These are phyloP conservation scores for Manacus vitellinus DNA, from an alignment of 2,113 vertebrate species.

Conservation along the genomic window DNA sequence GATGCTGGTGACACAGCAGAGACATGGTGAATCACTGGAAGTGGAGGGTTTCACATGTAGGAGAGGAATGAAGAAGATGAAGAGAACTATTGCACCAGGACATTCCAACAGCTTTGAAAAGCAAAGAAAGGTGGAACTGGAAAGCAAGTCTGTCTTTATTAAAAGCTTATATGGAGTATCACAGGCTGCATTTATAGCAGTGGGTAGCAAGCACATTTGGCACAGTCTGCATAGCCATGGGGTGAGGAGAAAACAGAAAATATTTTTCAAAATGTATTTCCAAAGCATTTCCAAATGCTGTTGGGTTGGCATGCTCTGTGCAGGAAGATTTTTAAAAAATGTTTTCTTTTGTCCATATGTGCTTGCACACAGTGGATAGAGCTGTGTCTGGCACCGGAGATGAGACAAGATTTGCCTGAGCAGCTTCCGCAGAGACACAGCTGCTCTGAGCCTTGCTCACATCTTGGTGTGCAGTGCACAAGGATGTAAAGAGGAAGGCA, in stretches of 20 bases:
- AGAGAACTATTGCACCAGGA: neutral
- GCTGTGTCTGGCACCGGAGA: neutral
- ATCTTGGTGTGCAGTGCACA: neutral
- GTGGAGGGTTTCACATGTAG: neutral
- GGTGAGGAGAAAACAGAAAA: slow-evolving; percentile 10
- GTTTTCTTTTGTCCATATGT: neutral
- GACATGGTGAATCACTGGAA: neutral
- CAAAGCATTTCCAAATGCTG: neutral
- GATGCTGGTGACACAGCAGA: neutral
- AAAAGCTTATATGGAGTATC: neutral
- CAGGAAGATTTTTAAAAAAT: neutral
- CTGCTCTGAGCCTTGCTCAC: neutral
- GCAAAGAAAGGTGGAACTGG: neutral
- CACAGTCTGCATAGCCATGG: neutral
- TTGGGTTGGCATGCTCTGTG: neutral
- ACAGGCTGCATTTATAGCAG: neutral
- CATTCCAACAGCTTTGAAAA: neutral
- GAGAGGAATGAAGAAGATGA: neutral
- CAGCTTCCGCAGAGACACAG: neutral
- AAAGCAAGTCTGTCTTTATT: neutral
- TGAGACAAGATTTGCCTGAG: neutral
- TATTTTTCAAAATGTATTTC: slow-evolving; percentile 27
- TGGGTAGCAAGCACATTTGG: neutral
- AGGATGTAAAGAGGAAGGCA: neutral
- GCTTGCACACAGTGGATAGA: neutral